phyloP scores from a whole-genome alignment of 2,113 vertebrate genomes.

The Illadopsis cleaveri region DNA sequence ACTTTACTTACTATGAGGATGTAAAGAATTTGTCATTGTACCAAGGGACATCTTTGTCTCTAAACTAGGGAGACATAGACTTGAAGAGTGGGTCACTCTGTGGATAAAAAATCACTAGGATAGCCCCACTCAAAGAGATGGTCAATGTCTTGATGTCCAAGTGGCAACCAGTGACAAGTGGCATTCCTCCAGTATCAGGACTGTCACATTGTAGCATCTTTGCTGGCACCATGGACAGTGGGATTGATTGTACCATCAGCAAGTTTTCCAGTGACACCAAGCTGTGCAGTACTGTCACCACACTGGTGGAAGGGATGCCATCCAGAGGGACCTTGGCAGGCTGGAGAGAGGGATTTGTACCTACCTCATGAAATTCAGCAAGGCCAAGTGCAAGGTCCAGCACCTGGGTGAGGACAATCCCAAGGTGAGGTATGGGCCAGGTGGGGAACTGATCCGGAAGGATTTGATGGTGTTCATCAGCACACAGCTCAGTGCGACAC shows the following conservation, averaged over 20 bases:
- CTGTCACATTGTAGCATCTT: background rate
- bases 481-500: background rate
- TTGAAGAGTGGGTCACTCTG: background rate
- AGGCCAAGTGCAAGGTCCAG: background rate
- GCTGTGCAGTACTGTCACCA: background rate
- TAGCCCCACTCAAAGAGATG: background rate
- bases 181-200: background rate
- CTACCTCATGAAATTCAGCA: background rate
- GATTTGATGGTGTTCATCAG: background rate
- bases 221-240: background rate
- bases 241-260: accelerated
- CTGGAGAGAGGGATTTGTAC: background rate
- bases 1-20: background rate
- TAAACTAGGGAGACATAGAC: background rate
- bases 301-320: background rate
- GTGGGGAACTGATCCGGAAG: background rate
- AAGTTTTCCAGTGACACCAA: too few relatives aligned
- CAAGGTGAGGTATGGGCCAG: background rate
- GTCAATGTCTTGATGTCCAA: background rate
- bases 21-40: background rate
- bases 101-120: background rate
- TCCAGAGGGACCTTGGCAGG: background rate
- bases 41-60: background rate
- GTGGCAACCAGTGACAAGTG: background rate
- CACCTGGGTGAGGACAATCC: background rate